Percentiles rank a stretch among this genome's conserved stretches.
These are phyloP conservation scores for Microplitis mediator DNA, from an alignment of 1,140 invertebrate genomes.

Conservation along the genomic window DNA sequence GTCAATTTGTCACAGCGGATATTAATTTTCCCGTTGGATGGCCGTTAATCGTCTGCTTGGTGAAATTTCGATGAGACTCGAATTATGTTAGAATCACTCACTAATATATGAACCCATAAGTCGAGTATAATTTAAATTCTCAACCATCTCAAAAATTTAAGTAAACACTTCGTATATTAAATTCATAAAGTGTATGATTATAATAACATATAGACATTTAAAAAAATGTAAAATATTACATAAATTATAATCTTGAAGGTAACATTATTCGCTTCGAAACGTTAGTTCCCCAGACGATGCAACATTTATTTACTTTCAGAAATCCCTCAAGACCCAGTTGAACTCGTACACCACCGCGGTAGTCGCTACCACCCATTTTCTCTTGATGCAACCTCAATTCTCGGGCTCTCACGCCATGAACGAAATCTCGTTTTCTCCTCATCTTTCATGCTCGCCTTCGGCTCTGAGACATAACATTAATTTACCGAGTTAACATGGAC, in stretches of 20 bases:
- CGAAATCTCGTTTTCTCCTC: not conserved
- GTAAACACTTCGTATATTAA: not conserved
- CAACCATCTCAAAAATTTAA: too few relatives aligned
- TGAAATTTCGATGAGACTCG: not conserved
- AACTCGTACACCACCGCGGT: not conserved
- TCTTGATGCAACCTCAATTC: not conserved
- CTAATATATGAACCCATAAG: not conserved
- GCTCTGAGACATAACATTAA: not conserved
- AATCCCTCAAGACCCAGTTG: not conserved
- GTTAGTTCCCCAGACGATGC: not conserved
- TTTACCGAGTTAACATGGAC: not conserved
- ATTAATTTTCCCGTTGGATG: constrained; percentile 33
- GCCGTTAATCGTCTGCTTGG: constrained; percentile 27
- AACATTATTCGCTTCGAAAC: not conserved
- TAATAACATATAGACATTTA: too few relatives aligned
- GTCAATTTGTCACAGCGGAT: constrained; percentile 32
- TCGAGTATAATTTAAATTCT: not conserved
- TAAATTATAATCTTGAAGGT: not conserved
- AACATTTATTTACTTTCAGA: not conserved
- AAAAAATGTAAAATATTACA: not conserved
- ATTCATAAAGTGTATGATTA: not conserved
- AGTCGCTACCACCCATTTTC: not conserved
- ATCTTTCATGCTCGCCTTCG: not conserved
- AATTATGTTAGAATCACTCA: not conserved
- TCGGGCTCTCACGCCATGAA: not conserved